phyloP scores from a whole-genome alignment of 2,113 vertebrate genomes.

The Actenoides hombroni region DNA sequence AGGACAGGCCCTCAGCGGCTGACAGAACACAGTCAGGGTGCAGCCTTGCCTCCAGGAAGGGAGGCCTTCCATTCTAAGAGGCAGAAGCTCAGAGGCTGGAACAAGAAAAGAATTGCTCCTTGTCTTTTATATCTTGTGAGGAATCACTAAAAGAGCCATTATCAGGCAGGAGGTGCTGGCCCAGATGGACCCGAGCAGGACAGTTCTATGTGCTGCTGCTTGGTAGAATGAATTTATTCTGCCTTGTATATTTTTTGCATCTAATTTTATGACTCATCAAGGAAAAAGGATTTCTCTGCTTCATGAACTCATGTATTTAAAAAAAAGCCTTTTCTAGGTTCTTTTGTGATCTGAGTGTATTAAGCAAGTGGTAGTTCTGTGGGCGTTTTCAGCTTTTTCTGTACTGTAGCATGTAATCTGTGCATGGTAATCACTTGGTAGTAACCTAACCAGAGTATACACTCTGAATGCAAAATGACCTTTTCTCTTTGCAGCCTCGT shows the following conservation, averaged over 20 bases:
- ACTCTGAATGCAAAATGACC: neutral
- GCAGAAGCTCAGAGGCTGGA: neutral
- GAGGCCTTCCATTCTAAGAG: neutral
- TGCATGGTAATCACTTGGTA: neutral
- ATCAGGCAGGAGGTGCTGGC: neutral
- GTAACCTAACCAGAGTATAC: too few relatives aligned
- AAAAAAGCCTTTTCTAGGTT: neutral
- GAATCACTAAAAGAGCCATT: neutral
- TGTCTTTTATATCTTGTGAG: neutral
- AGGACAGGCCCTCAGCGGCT: neutral
- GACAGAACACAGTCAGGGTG: neutral
- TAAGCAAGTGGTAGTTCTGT: neutral
- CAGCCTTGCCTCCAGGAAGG: neutral
- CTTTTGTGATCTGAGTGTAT: neutral
- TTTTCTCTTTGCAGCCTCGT: conserved; percentile 74
- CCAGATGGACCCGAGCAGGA: neutral
- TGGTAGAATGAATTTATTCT: neutral
- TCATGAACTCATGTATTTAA: neutral
- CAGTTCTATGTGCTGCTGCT: neutral
- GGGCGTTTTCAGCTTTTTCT: neutral
- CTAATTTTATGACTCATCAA: neutral
- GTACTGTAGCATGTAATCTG: neutral
- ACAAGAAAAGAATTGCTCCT: neutral
- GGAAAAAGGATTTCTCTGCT: neutral
- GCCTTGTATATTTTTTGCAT: neutral